Evolutionary conservation across 2,113 vertebrate genomes (phyloP), one percentile per base, ranked within the genome.

Genomic region (Grammomys surdaster): DNA sequence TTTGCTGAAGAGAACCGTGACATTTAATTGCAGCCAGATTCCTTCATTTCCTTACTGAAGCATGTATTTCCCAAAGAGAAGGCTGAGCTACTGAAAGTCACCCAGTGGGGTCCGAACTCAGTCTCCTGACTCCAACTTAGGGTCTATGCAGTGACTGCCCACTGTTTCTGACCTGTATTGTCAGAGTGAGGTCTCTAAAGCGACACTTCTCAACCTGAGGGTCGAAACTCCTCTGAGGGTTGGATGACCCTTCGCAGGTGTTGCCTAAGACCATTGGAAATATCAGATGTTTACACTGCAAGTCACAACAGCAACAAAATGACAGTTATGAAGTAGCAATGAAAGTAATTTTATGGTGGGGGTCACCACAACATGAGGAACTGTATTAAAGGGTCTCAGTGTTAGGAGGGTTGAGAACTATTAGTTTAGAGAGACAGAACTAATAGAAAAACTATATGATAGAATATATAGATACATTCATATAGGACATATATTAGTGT

Each of bases 1-100:
- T 93, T 90, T 76, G 65, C 67, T 93, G 84, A 46, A 93, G 96
- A 84, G 28, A 40, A 88, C 90, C 65, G 88, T 24, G 54, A 90
- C 63, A 48, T 77, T 89, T 87, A 90, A 86, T 54, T 84, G 26
- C 46, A 28, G 58, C 31, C 48, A 36, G 88, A 0, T 82, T 20
- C 12, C 60, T 96, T 94, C 9, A 40, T 90, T 95, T 87, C 78
- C 7, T 90, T 90, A 75, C n/a, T n/a, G 31, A 72, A n/a, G 58
- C 31, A 89, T 43, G 20, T 69, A 26, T 17, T 36, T 8, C 48
- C 51, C 80, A 58, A 70, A 72, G 51, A 60, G 43, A 85, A 80
- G 4, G 70, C 73, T 87, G 51, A 84, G 43, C 63, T 95, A 10
- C 70, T 76, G 63, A 46, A 24, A 51, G 76, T 78, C 88, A 91